Evolutionary conservation across 2,888 invertebrate species (phyloP), one percentile per base, ranked within the genome.

Genomic region (Automeris io): DNA sequence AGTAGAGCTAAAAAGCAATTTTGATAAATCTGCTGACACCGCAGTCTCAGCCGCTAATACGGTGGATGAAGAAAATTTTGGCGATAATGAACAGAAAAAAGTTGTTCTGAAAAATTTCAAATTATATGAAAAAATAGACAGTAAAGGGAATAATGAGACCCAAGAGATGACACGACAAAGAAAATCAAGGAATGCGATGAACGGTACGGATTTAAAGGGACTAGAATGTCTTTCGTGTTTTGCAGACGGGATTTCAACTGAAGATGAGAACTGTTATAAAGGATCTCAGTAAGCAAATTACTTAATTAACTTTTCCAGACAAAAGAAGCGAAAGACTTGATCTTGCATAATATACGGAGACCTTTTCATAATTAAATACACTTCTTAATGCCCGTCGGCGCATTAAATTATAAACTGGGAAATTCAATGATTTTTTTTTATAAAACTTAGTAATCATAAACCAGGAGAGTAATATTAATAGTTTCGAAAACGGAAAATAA

Each of bases 221-320:
- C 43, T 66, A 26, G 44, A 54, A 44, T 78, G 77, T 42, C 24
- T 63, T 33, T 54, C 62, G 12, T 75, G 76, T 47, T 54, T 46
- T 22, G 57, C 57, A 34, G 54, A 54, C 39, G 52, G 51, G 34
- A 41, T 39, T 35, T 45, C 54, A 2, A 40, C 18, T 21, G 37
- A 38, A 7, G 59, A 62, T 35, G 45, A 52, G 8, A 48, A 57
- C 21, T 78, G 79, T 46, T 75, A 66, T 44, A 47, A 35, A 16
- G 76, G 67, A 33, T 35, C 32, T 26, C 24, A 44, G 71, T 75
- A 55, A 69, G 70, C 56, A 40, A 31, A 35, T 33, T 33, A 9
- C 13, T 25, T 33, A 26, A 39, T 40, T 39, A 35, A 37, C 25
- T 23, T 36, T 41, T 41, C 41, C 23, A 31, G 12, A 33, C 19